Conservation (phyloP, 2,888 invertebrate genomes). For the Zygothrica quintamaculata region DNA sequence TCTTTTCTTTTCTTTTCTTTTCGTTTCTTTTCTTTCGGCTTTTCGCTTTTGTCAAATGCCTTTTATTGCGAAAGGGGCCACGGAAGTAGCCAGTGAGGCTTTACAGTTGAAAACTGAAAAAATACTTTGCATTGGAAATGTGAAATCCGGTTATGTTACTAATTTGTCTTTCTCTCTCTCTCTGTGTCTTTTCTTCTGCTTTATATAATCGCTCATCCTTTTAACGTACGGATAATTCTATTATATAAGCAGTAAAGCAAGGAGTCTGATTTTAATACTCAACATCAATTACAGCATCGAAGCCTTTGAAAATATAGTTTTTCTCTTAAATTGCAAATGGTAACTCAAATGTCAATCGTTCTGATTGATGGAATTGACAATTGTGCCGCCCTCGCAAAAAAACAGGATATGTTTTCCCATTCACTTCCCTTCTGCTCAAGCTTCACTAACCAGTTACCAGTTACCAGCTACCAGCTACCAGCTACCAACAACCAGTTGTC, state of each 20-base stretch:
- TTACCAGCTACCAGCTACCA: slow-evolving; percentile 21
- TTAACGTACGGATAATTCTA: background rate
- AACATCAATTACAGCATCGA: slow-evolving; percentile 65
- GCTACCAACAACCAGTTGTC: slow-evolving; percentile 11
- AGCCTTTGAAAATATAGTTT: slow-evolving; percentile 40
- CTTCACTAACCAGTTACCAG: slow-evolving; percentile 21
- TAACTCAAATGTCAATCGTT: slow-evolving; percentile 65
- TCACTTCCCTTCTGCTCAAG: slow-evolving; percentile 12
- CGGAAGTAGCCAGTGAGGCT: slow-evolving; percentile 56
- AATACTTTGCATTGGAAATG: slow-evolving; percentile 71
- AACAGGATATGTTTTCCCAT: slow-evolving; percentile 2
- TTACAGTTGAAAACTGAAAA: slow-evolving; percentile 24
- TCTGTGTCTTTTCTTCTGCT: background rate
- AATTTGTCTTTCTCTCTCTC: slow-evolving; percentile 41
- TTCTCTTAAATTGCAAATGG: slow-evolving; percentile 47
- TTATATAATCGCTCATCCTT: slow-evolving; percentile 13
- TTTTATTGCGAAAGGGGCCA: slow-evolving; percentile 45
- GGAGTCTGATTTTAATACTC: background rate
- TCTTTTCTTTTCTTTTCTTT: slow-evolving; percentile 37
- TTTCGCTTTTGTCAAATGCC: slow-evolving; percentile 61
- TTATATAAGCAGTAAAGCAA: no score
- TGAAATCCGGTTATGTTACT: slow-evolving; percentile 73
- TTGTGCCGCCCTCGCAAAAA: slow-evolving; percentile 52
- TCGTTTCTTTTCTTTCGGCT: slow-evolving; percentile 50
- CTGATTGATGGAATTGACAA: slow-evolving; percentile 77